Evolutionary conservation across 2,797 vertebrate species (phyloP).

Genomic region (Chaenodraco wilsoni): DNA sequence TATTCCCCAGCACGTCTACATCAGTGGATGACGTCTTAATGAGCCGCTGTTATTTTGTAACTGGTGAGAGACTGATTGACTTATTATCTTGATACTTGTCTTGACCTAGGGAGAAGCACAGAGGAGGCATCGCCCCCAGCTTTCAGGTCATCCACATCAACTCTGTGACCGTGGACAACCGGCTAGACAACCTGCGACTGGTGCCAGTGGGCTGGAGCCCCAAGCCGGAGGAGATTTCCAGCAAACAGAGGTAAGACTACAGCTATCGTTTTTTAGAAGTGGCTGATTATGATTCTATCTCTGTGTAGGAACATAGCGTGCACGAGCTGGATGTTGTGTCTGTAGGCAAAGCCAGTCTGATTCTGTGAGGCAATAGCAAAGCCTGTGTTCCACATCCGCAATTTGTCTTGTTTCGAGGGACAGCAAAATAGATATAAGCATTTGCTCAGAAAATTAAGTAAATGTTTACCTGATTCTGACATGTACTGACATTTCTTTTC

Average conservation of each 20-base stretch:
- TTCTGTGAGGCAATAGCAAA: background rate
- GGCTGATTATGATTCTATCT: slow-evolving; percentile 6
- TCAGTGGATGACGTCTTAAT: background rate
- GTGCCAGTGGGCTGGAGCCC: slow-evolving; percentile 95
- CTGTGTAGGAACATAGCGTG: background rate
- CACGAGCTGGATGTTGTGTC: background rate
- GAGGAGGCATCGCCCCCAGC: slow-evolving; percentile 95
- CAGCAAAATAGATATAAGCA: background rate
- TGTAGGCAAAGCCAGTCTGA: background rate
- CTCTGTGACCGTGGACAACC: slow-evolving; percentile 96
- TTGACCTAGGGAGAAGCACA: slow-evolving; percentile 92
- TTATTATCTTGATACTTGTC: background rate
- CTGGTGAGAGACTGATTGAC: slow-evolving; percentile 2
- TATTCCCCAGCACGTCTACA: background rate
- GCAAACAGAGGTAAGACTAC: slow-evolving; percentile 91
- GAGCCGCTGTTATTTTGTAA: background rate
- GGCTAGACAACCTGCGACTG: slow-evolving; percentile 95
- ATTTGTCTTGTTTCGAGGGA: too few species aligned
- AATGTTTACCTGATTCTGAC: background rate
- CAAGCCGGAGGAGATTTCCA: slow-evolving; percentile 94
- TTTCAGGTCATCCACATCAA: slow-evolving; percentile 98
- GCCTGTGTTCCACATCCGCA: background rate
- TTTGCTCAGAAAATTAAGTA: background rate
- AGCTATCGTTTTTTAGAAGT: background rate
- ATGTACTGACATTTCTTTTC: background rate